phyloP scores from a whole-genome alignment of 2,888 invertebrate species.

The Polymixis lichenea region DNA sequence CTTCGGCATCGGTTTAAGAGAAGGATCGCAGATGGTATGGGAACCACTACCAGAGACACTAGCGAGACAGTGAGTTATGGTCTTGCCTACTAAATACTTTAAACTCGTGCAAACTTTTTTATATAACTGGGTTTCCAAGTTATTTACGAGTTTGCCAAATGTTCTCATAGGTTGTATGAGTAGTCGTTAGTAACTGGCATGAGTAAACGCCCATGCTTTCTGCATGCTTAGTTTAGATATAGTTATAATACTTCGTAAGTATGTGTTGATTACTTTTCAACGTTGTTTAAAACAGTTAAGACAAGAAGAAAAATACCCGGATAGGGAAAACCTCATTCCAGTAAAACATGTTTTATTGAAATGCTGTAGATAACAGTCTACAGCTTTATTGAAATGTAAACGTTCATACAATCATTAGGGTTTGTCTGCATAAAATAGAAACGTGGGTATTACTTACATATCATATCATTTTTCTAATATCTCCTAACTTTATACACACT shows the following conservation, averaged over 20 bases:
- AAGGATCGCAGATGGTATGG: slow-evolving; percentile 92
- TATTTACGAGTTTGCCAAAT: slow-evolving; percentile 9
- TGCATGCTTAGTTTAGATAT: slow-evolving; percentile 49
- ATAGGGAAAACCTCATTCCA: slow-evolving; percentile 9
- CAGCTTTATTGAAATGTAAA: neutral
- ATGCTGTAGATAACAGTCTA: neutral
- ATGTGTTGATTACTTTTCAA: slow-evolving; percentile 10
- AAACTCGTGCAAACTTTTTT: slow-evolving; percentile 24
- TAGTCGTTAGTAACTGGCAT: slow-evolving; percentile 26
- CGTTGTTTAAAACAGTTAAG: slow-evolving; percentile 49
- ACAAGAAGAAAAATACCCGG: neutral
- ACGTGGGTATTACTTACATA: neutral
- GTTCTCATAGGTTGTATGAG: slow-evolving; percentile 21
- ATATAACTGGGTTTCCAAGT: neutral
- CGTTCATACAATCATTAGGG: neutral
- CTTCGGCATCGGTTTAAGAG: slow-evolving; percentile 92
- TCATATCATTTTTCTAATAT: neutral
- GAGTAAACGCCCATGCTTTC: slow-evolving; percentile 48
- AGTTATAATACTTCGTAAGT: slow-evolving; percentile 16
- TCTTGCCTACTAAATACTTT: slow-evolving; percentile 1
- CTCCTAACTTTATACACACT: neutral
- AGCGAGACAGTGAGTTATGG: slow-evolving; percentile 77
- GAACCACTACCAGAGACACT: slow-evolving; percentile 86
- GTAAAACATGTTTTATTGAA: neutral
- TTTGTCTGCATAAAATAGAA: neutral